These are phyloP conservation scores for Erebia ligea DNA, from an alignment of 2,888 invertebrate genomes.

Conservation along the genomic window DNA sequence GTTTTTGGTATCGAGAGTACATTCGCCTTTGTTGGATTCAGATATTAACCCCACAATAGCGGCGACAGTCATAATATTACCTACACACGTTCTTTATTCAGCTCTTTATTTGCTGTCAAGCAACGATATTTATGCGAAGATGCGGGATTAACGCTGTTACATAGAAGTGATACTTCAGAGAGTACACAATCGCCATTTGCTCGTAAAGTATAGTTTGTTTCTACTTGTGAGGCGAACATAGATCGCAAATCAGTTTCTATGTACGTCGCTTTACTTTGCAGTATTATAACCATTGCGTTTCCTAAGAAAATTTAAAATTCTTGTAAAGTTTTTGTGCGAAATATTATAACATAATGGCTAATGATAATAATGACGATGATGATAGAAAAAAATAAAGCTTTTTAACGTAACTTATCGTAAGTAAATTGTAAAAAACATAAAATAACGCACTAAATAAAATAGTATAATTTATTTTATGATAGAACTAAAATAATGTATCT, in stretches of 20 bases:
- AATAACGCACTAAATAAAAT: too few relatives aligned
- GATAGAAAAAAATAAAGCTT: too few relatives aligned
- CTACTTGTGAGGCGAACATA: slow-evolving; percentile 34
- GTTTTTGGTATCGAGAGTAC: slow-evolving; percentile 68
- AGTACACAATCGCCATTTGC: slow-evolving; percentile 40
- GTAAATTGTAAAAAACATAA: too few relatives aligned
- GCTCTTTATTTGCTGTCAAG: slow-evolving; percentile 65
- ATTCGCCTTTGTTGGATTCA: slow-evolving; percentile 68
- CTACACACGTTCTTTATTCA: slow-evolving; percentile 62
- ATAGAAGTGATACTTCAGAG: slow-evolving; percentile 39
- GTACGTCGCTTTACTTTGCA: slow-evolving; percentile 4
- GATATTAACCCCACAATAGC: slow-evolving; percentile 71
- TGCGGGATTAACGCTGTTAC: slow-evolving; percentile 51
- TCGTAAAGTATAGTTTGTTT: slow-evolving; percentile 44
- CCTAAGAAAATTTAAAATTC: slow-evolving; percentile 33
- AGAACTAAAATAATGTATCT: slow-evolving; percentile 4
- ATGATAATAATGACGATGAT: too few relatives aligned
- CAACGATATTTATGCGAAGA: slow-evolving; percentile 65
- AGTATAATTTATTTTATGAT: too few relatives aligned
- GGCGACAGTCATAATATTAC: slow-evolving; percentile 76
- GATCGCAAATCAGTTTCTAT: slow-evolving; percentile 26
- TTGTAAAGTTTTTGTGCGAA: not conserved
- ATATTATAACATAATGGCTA: too few relatives aligned
- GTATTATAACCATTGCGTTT: slow-evolving; percentile 45
- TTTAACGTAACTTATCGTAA: too few relatives aligned